Base-by-base conservation (phyloP, 37 sponge, comb jelly and placozoan species). In the Eunapius fragilis region DNA sequence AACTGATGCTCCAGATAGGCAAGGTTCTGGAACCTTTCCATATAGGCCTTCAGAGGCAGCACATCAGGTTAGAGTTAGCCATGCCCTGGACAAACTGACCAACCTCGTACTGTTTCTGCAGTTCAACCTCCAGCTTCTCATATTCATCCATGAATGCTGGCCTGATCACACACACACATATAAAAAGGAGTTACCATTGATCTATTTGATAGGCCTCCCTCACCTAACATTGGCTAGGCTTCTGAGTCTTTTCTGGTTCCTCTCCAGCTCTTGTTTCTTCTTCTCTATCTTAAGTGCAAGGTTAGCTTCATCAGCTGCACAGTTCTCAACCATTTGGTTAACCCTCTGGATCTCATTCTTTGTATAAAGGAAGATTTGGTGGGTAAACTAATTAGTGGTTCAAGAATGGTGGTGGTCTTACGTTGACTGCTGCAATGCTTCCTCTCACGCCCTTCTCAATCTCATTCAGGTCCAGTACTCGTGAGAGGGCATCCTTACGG, bases 131-230 rank as follows among this genome's bases (percentile, higher is more conserved):
- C 23, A 97, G 84, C 72, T 87, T 91, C 82, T 98, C 99, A 81
- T 93, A 97, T 71, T 98, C 99, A 78, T 98, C 99, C 99, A 98
- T 97, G 87, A 91, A 98, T 7, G 99, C 97, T 67, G 99, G 99
- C 35, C 97, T 89, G 72, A 6, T 72, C 17, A 37, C 9, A 81
- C 31, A 69, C 72, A 81, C 33, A 81, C 34, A 34, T 2, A 37
- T 50, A 82, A 25, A 31, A 7, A 82, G 24, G 0, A 37, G 25
- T 36, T 10, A n/a, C 41, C 38, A 38, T 19, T 17, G 26, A 2
- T 34, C 25, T 41, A 34, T 19, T 26, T 30, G 33, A 13, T 38
- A 77, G 33, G 0, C 2, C 13, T 13, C 7, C 33, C 91, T 31
- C 23, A 91, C 92, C 87, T 89, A 37, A 98, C 99, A 33, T 91